These are phyloP conservation scores for Latrodectus hesperus DNA, from an alignment of 2,888 invertebrate genomes.

Conservation along the genomic window DNA sequence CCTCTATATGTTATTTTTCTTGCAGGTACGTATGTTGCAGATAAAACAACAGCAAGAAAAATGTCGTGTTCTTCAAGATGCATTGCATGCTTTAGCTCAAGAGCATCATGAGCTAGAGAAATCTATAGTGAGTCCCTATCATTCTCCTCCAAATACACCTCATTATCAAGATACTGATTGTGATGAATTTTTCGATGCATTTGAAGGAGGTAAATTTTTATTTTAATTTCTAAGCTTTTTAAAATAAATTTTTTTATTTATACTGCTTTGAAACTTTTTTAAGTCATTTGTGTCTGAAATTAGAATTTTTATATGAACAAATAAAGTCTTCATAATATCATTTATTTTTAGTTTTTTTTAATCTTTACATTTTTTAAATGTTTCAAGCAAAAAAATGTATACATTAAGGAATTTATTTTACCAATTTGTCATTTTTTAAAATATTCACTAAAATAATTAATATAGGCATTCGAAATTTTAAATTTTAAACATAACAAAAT, in stretches of 20 bases:
- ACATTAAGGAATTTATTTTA: no score
- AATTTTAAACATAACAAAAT: no score
- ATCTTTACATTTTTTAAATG: no score
- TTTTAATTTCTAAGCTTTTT: not conserved
- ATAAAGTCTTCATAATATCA: no score
- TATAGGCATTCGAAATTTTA: no score
- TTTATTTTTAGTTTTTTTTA: no score
- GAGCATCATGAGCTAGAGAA: constrained; percentile 83
- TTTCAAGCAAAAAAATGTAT: no score
- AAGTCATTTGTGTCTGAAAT: no score
- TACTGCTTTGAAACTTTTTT: no score
- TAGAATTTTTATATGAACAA: no score
- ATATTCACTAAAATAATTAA: no score
- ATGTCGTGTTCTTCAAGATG: constrained; percentile 81
- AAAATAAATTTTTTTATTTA: not conserved
- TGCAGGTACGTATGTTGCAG: constrained; percentile 75
- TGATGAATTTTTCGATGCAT: constrained; percentile 72
- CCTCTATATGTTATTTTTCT: not conserved
- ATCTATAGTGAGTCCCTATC: constrained; percentile 76
- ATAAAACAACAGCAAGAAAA: constrained; percentile 78
- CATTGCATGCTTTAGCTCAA: constrained; percentile 81
- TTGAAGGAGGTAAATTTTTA: constrained; percentile 70
- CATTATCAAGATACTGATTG: constrained; percentile 71
- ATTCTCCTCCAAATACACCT: constrained; percentile 69
- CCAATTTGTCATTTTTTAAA: no score